Conservation (phyloP, 2,113 vertebrate species). For the Steatornis caripensis region DNA sequence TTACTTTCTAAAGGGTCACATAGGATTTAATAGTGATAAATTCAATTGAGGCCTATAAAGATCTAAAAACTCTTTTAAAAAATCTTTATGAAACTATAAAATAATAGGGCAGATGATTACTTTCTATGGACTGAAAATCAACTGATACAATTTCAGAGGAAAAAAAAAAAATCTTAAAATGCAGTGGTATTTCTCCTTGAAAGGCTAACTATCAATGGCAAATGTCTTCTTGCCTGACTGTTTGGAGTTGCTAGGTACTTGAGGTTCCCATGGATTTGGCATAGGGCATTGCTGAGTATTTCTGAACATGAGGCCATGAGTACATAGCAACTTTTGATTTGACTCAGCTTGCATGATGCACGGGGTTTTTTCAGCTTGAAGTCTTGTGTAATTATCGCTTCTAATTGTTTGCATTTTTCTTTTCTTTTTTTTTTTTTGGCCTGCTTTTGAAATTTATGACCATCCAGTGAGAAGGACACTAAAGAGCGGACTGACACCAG, state of each 20-base stretch:
- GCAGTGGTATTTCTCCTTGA: not conserved
- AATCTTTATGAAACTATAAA: not conserved
- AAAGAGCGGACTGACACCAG: slow-evolving; percentile 90
- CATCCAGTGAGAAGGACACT: slow-evolving; percentile 90
- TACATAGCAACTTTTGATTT: not conserved
- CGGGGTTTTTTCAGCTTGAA: not conserved
- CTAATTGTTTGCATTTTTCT: slow-evolving; percentile 31
- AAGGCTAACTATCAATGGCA: not conserved
- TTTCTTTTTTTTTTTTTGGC: not conserved
- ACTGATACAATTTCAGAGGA: not conserved
- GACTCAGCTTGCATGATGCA: not conserved
- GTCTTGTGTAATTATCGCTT: not conserved
- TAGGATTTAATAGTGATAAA: not conserved
- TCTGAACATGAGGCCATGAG: not conserved
- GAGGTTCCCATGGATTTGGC: not conserved
- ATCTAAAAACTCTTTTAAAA: not conserved
- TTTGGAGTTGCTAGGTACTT: not conserved
- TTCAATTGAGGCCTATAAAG: not conserved
- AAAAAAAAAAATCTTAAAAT: not conserved
- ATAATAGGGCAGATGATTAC: not conserved
- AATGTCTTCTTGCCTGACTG: not conserved
- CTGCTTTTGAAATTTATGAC: not conserved
- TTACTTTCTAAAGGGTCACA: not conserved
- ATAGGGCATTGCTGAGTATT: not conserved
- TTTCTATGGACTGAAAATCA: not conserved